Conservation (phyloP, 2,888 invertebrate species). For the Tachina lurida region DNA sequence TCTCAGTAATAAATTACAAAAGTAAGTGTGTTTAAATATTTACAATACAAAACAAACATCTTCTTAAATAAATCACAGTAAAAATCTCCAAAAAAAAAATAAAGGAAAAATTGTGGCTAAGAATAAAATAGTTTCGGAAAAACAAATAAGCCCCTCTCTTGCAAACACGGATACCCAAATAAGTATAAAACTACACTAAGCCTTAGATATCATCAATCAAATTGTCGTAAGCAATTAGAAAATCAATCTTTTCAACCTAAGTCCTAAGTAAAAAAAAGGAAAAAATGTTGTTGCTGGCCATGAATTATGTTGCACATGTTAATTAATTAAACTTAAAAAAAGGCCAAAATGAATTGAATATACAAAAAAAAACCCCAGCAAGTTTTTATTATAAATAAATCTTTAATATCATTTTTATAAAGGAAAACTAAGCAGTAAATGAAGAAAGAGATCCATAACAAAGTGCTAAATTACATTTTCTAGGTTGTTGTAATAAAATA, state of each 20-base stretch:
- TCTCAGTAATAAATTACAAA: slow-evolving; percentile 13
- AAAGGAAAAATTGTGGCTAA: neutral
- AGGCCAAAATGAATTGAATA: neutral
- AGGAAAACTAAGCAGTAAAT: neutral
- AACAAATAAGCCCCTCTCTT: slow-evolving; percentile 30
- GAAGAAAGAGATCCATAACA: neutral
- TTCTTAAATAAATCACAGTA: slow-evolving; percentile 26
- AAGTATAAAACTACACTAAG: neutral
- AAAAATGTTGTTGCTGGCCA: neutral
- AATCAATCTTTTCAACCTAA: slow-evolving; percentile 50
- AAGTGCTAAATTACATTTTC: slow-evolving; percentile 39
- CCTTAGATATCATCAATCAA: slow-evolving; percentile 58
- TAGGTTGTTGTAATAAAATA: slow-evolving; percentile 26
- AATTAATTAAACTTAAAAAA: slow-evolving; percentile 51
- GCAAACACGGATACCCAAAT: neutral
- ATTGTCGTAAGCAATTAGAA: slow-evolving; percentile 57
- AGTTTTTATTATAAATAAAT: slow-evolving; percentile 3
- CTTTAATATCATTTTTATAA: slow-evolving; percentile 18
- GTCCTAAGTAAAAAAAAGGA: neutral
- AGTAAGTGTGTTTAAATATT: slow-evolving; percentile 9
- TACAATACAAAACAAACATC: slow-evolving; percentile 21
- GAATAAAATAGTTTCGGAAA: neutral
- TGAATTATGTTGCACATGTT: slow-evolving; percentile 54
- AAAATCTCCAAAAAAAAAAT: slow-evolving; percentile 5
- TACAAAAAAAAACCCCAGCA: neutral